Conservation (phyloP, 1,140 invertebrate genomes). For the Galendromus occidentalis region DNA sequence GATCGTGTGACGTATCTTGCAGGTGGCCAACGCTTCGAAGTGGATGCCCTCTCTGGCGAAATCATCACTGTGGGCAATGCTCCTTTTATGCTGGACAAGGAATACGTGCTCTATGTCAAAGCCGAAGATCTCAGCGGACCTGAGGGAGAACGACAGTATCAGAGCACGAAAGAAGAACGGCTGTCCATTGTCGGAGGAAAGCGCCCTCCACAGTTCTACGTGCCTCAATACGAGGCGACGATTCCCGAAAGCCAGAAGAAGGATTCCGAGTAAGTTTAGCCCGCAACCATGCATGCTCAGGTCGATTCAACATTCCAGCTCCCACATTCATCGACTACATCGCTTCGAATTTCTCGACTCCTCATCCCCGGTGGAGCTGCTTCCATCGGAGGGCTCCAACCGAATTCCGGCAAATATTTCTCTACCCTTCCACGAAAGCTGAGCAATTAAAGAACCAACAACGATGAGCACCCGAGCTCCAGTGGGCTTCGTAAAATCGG, state of each 20-base stretch:
- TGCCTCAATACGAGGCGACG: conserved; percentile 74
- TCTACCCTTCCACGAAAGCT: too few relatives aligned
- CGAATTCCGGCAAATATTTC: too few relatives aligned
- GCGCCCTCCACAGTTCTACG: conserved; percentile 77
- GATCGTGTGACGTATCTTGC: conserved; percentile 17
- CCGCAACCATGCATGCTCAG: too few relatives aligned
- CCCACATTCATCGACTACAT: too few relatives aligned
- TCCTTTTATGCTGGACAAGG: conserved; percentile 81
- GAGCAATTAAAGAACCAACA: too few relatives aligned
- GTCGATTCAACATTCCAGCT: too few relatives aligned
- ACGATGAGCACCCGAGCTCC: too few relatives aligned
- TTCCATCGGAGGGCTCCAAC: too few relatives aligned
- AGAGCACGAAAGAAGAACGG: conserved; percentile 71
- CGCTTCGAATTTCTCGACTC: too few relatives aligned
- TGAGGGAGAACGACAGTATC: conserved; percentile 63
- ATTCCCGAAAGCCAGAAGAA: conserved; percentile 89
- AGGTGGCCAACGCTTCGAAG: conserved; percentile 58
- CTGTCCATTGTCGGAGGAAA: conserved; percentile 81
- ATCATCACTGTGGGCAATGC: conserved; percentile 74
- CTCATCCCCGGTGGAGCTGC: too few relatives aligned
- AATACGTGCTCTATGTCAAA: conserved; percentile 84
- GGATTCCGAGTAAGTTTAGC: conserved; percentile 63
- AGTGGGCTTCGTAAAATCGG: too few relatives aligned
- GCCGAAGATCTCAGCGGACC: conserved; percentile 84
- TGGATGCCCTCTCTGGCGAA: conserved; percentile 74